Evolutionary conservation across 2,797 vertebrate genomes (phyloP), one percentile per base, ranked within the genome.

Genomic region (Lemur catta): DNA sequence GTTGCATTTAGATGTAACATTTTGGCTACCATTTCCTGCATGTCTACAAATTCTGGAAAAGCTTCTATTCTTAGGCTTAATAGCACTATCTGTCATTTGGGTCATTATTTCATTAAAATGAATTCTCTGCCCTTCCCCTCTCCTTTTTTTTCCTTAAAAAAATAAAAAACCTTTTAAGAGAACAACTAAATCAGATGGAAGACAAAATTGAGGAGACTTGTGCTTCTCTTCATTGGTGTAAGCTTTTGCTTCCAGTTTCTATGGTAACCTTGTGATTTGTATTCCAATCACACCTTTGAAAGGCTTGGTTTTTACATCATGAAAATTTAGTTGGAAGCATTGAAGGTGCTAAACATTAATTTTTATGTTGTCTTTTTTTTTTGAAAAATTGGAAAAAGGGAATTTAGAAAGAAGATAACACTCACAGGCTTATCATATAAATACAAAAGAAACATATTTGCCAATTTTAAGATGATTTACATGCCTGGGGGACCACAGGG

Each of bases 201-300:
- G 57, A 88, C 48, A 48, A 79, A 74, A 84, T 24, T 48, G 75
- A 91, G 79, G 75, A 84, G 76, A 94, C 69, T 74, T 24, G 12
- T 18, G 71, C 38, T 65, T 91, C 61, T 84, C 87, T 76, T 91
- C 89, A 18, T 12, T 82, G 87, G 35, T 46, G 24, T 24, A 82
- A 89, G 96, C 57, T 92, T 91, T 89, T 75, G 72, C 89, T 92
- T 97, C 91, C 35, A 4, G 95, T 98, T 98, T 98, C 98, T 78
- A 96, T 97, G 97, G 97, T 76, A 98, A 98, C 96, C 87, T 69
- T 69, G 30, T 63, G 95, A 98, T 98, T 97, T 97, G 86, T 97
- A 98, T 98, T 98, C 97, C 93, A 95, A 84, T 97, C 96, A 97
- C 97, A 97, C 85, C 81, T 78, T 78, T 30, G 41, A 92, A 95